Evolutionary conservation across 1,140 invertebrate species (phyloP).

Genomic region (Apis dorsata): DNA sequence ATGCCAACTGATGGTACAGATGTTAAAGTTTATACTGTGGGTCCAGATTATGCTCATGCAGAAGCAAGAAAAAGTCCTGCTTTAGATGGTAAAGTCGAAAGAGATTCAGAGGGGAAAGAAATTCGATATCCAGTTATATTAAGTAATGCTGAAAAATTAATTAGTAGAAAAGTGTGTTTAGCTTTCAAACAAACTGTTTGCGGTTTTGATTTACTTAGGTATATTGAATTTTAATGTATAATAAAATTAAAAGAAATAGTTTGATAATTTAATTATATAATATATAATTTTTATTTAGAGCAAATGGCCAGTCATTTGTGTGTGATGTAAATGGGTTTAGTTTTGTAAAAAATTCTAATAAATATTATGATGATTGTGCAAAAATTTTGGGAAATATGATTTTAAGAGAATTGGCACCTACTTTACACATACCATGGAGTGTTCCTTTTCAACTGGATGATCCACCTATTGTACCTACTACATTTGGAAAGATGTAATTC

Average conservation of each 20-base stretch:
- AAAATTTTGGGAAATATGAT: constrained; percentile 98
- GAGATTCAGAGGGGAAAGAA: constrained; percentile 99
- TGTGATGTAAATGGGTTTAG: constrained; percentile 99
- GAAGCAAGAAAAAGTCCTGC: constrained; percentile 99
- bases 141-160: constrained; percentile 98
- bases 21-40: constrained; percentile 92
- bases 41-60: constrained; percentile 99
- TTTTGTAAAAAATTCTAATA: constrained; percentile 99
- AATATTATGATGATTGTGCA: constrained; percentile 99
- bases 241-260: not conserved
- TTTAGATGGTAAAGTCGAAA: constrained; percentile 98
- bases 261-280: no score
- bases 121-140: constrained; percentile 99
- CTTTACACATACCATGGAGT: constrained; percentile 97
- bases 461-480: constrained; percentile 99
- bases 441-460: constrained; percentile 98
- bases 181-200: constrained; percentile 99
- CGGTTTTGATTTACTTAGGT: constrained; percentile 98
- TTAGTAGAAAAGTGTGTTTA: constrained; percentile 97
- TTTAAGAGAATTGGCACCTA: constrained; percentile 94
- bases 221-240: constrained; percentile 47
- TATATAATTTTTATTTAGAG: constrained; percentile 81
- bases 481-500: constrained; percentile 96
- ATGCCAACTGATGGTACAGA: constrained; percentile 98
- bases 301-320: constrained; percentile 98